These are phyloP conservation scores for Pogona vitticeps DNA, from an alignment of 2,113 vertebrate species.

Conservation along the genomic window DNA sequence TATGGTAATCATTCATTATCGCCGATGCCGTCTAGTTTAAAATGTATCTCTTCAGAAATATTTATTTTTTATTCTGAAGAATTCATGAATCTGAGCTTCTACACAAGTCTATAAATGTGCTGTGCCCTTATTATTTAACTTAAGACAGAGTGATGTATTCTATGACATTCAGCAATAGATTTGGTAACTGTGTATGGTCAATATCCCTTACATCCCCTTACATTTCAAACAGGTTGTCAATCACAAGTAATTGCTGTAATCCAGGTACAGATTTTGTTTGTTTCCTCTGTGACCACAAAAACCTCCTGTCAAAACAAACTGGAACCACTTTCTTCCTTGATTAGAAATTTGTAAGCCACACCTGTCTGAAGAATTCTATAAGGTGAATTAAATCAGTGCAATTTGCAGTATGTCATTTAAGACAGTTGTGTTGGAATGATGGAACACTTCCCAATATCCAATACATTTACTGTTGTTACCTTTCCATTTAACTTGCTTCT, in stretches of 20 bases:
- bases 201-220: slow-evolving; percentile 39
- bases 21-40: not conserved
- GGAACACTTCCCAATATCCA: not conserved
- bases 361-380: slow-evolving; percentile 72
- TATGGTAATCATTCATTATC: not conserved
- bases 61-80: not conserved
- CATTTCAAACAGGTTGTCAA: slow-evolving; percentile 63
- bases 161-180: slow-evolving; percentile 42
- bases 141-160: slow-evolving; percentile 1
- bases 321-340: slow-evolving; percentile 46
- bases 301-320: slow-evolving; percentile 78
- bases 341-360: slow-evolving; percentile 64
- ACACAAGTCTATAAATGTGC: not conserved
- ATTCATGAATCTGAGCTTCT: not conserved
- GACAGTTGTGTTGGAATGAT: slow-evolving; percentile 41
- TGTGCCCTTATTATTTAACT: not conserved
- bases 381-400: slow-evolving; percentile 63
- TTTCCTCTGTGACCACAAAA: slow-evolving; percentile 58
- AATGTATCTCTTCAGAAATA: not conserved
- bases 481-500: slow-evolving; percentile 36
- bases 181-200: slow-evolving; percentile 51
- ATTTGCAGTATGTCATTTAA: slow-evolving; percentile 32
- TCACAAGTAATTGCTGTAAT: slow-evolving; percentile 72
- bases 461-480: not conserved
- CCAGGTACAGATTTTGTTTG: slow-evolving; percentile 60